Evolutionary conservation across 2,797 vertebrate genomes (phyloP).

Genomic region (Heliangelus exortis): DNA sequence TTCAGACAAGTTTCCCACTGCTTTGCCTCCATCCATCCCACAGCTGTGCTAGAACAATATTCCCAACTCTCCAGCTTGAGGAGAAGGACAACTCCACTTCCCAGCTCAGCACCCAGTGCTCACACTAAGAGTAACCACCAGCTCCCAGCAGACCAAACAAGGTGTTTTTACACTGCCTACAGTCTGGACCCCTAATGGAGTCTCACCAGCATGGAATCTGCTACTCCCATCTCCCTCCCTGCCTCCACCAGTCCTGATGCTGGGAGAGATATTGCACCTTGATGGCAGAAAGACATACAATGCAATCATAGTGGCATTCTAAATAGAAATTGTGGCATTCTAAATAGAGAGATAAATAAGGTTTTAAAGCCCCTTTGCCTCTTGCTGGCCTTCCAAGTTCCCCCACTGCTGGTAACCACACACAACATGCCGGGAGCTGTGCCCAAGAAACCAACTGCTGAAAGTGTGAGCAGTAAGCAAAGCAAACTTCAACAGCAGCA

Average conservation of each 20-base stretch:
- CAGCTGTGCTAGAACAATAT: not conserved
- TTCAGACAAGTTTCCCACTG: not conserved
- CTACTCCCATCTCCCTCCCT: not conserved
- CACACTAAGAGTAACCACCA: not conserved
- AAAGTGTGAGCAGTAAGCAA: slow-evolving; percentile 35
- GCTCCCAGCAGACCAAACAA: slow-evolving; percentile 18
- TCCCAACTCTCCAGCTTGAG: not conserved
- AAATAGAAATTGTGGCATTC: not conserved
- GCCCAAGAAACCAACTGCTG: not conserved
- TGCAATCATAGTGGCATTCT: not conserved
- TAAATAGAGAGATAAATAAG: not conserved
- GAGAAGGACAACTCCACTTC: not conserved
- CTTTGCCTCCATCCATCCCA: not conserved
- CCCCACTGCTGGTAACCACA: not conserved
- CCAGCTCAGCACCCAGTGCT: not conserved
- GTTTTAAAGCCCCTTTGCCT: slow-evolving; percentile 14
- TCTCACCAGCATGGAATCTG: not conserved
- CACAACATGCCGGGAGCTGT: not conserved
- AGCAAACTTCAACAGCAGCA: not conserved
- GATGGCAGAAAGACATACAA: not conserved
- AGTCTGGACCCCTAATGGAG: not conserved
- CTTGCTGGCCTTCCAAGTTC: slow-evolving; percentile 2
- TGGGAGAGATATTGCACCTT: not conserved
- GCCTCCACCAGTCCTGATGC: not conserved
- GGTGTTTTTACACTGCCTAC: not conserved